phyloP scores from a whole-genome alignment of 2,888 invertebrate species.

The Rutpela maculata region DNA sequence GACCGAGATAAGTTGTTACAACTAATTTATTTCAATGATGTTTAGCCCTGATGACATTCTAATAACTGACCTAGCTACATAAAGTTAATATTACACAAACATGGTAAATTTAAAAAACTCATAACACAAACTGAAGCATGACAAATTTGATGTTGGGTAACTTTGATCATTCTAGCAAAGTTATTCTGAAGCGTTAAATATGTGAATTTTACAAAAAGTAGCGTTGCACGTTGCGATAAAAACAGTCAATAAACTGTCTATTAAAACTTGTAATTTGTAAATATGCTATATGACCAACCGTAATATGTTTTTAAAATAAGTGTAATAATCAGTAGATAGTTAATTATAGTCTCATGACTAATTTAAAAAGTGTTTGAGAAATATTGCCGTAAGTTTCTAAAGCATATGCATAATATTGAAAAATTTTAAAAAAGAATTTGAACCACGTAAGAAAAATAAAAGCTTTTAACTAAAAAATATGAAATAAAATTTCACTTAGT shows the following conservation, averaged over 20 bases:
- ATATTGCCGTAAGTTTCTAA: too few species aligned
- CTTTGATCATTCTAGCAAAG: slow-evolving; percentile 4
- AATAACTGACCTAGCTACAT: neutral
- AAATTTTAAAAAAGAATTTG: too few species aligned
- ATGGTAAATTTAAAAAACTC: slow-evolving; percentile 2
- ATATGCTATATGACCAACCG: neutral
- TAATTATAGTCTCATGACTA: too few species aligned
- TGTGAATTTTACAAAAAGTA: neutral
- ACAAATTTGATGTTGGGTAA: slow-evolving; percentile 7
- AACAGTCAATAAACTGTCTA: slow-evolving; percentile 3
- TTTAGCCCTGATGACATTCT: neutral
- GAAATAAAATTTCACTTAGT: too few species aligned
- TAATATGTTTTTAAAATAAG: too few species aligned
- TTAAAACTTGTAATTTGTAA: neutral
- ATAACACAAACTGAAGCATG: slow-evolving; percentile 4
- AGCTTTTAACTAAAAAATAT: too few species aligned
- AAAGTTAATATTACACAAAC: neutral
- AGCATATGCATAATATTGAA: too few species aligned
- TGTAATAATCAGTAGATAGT: too few species aligned
- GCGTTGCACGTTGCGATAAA: neutral
- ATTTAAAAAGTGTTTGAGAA: too few species aligned
- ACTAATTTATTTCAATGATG: neutral
- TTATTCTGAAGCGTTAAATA: neutral
- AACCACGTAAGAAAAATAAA: too few species aligned
- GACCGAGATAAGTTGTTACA: neutral